phyloP scores from a whole-genome alignment of 2,797 vertebrate genomes.

The Malurus splendens region DNA sequence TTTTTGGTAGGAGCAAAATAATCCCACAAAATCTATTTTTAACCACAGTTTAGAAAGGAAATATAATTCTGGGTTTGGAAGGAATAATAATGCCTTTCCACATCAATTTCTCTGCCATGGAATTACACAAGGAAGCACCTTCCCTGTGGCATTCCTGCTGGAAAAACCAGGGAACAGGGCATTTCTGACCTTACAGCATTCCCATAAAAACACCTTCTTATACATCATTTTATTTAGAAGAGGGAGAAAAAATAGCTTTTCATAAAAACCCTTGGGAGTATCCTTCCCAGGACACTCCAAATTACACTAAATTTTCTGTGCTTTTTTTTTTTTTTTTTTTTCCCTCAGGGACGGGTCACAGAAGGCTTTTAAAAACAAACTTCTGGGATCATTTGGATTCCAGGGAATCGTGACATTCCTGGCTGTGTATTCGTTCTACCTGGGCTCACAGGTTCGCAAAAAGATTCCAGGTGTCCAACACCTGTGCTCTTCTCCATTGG shows the following conservation, averaged over 20 bases:
- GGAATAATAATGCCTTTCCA: conserved; percentile 14
- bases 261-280: background rate
- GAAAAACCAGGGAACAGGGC: conserved; percentile 42
- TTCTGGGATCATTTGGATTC: background rate
- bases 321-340: background rate
- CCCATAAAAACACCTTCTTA: conserved; percentile 20
- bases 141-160: conserved; percentile 35
- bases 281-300: background rate
- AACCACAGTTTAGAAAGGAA: conserved; percentile 28
- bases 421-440: background rate
- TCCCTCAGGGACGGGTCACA: background rate
- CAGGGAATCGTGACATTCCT: background rate
- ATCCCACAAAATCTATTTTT: conserved; percentile 29
- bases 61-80: background rate
- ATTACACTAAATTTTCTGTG: background rate
- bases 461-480: background rate
- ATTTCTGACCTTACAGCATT: conserved; percentile 1
- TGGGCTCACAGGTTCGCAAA: background rate
- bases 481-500: background rate
- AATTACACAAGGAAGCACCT: conserved; percentile 41
- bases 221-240: conserved; percentile 19
- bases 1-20: conserved; percentile 30
- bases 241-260: background rate
- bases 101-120: conserved; percentile 8
- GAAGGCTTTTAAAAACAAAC: background rate